A percentile compares a stretch with the other conserved stretches of the same genome.
phyloP scores from a whole-genome alignment of 2,113 vertebrate species.

The Xenopus borealis region DNA sequence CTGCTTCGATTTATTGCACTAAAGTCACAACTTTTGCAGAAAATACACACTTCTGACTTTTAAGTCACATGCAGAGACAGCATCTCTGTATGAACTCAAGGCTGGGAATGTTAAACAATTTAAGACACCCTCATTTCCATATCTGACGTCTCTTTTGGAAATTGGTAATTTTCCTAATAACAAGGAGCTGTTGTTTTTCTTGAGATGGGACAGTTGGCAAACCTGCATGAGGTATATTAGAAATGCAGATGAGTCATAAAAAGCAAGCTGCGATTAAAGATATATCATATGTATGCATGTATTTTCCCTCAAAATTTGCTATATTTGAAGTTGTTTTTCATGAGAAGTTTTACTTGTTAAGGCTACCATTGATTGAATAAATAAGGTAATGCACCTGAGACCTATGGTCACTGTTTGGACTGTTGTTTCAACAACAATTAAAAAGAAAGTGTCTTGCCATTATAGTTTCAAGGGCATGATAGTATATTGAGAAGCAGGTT shows the following conservation, averaged over 20 bases:
- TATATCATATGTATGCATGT: background rate
- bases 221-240: slow-evolving; percentile 39
- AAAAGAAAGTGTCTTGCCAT: no score
- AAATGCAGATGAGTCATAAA: slow-evolving; percentile 36
- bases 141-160: slow-evolving; percentile 24
- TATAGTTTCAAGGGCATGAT: no score
- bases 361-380: no score
- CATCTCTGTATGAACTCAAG: slow-evolving; percentile 13
- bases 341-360: slow-evolving; percentile 13
- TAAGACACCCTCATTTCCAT: slow-evolving; percentile 20
- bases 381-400: no score
- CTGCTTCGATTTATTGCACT: no score
- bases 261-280: slow-evolving; percentile 22
- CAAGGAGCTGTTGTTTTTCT: slow-evolving; percentile 24
- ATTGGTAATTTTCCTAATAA: slow-evolving; percentile 30
- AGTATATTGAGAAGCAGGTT: no score
- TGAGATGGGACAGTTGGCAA: slow-evolving; percentile 33
- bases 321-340: slow-evolving; percentile 7
- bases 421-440: no score
- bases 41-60: background rate
- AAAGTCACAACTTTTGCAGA: no score
- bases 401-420: no score
- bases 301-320: slow-evolving; percentile 4
- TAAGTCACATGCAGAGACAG: background rate
- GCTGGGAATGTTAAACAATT: slow-evolving; percentile 12